A percentile compares a stretch with the other conserved stretches of the same genome.
These are phyloP conservation scores for Smittia sp. DNA, from an alignment of 2,888 invertebrate species.

Conservation along the genomic window DNA sequence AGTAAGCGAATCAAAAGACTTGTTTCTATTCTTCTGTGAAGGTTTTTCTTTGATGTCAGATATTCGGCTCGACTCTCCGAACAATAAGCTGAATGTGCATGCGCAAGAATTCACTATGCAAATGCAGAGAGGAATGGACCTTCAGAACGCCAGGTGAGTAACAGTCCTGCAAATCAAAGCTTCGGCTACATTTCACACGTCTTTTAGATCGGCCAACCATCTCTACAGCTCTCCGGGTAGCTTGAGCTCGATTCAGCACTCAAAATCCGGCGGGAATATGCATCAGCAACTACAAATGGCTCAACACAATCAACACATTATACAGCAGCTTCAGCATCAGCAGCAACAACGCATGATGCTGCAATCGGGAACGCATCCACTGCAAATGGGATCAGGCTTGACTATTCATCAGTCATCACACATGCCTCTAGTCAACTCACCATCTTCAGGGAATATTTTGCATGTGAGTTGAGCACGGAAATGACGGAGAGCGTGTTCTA, in stretches of 20 bases:
- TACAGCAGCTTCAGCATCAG: constrained; percentile 22
- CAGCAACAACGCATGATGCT: constrained; percentile 50
- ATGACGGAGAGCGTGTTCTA: neutral
- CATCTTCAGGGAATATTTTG: constrained; percentile 70
- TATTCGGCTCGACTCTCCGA: constrained; percentile 60
- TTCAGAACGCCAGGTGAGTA: neutral
- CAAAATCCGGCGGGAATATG: constrained; percentile 59
- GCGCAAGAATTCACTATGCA: constrained; percentile 87
- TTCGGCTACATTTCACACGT: neutral
- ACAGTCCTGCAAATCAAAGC: neutral
- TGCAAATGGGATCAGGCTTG: constrained; percentile 47
- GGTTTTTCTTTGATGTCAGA: constrained; percentile 51
- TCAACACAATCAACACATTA: constrained; percentile 44
- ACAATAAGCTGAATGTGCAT: constrained; percentile 77
- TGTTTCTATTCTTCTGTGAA: neutral
- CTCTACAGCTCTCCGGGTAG: constrained; percentile 9
- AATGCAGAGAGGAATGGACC: constrained; percentile 12
- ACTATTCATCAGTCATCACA: constrained; percentile 45
- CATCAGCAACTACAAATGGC: constrained; percentile 54
- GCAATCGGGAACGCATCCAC: constrained; percentile 48
- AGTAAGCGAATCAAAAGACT: constrained; percentile 56
- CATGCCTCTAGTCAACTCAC: constrained; percentile 58
- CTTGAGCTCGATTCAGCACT: constrained; percentile 50
- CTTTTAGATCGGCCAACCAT: constrained; percentile 15
- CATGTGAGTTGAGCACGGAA: constrained; percentile 52